phyloP scores from a whole-genome alignment of 2,888 invertebrate species.

The Phymatocera aterrima region DNA sequence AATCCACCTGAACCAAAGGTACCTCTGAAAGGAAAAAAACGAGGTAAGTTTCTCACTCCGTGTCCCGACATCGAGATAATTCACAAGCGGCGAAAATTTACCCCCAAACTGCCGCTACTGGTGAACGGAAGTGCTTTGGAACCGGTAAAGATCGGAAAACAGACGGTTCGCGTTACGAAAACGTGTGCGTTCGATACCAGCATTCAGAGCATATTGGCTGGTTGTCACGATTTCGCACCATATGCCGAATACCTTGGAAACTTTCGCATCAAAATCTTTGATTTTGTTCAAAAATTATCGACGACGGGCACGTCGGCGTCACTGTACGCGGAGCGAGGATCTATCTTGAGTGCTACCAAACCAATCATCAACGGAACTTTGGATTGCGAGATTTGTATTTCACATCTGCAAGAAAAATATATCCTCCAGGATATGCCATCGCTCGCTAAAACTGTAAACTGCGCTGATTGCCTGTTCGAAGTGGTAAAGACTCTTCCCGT shows the following conservation, averaged over 20 bases:
- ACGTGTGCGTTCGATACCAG: slow-evolving; percentile 47
- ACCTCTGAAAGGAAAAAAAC: not conserved
- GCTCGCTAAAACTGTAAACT: slow-evolving; percentile 8
- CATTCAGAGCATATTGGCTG: slow-evolving; percentile 42
- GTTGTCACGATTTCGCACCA: slow-evolving; percentile 42
- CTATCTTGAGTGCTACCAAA: slow-evolving; percentile 25
- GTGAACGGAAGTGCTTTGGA: slow-evolving; percentile 44
- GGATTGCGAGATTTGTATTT: slow-evolving; percentile 42
- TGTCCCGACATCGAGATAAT: slow-evolving; percentile 46
- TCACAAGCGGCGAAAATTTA: slow-evolving; percentile 41
- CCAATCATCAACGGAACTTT: slow-evolving; percentile 28
- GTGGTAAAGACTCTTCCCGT: slow-evolving; percentile 4
- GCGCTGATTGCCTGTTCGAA: slow-evolving; percentile 11
- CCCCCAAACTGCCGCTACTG: slow-evolving; percentile 31
- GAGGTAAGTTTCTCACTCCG: slow-evolving; percentile 34
- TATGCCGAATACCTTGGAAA: slow-evolving; percentile 36
- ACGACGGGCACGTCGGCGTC: slow-evolving; percentile 16
- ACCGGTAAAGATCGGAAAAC: slow-evolving; percentile 42
- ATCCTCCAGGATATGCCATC: slow-evolving; percentile 38
- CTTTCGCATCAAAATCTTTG: slow-evolving; percentile 32
- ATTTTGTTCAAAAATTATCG: slow-evolving; percentile 45
- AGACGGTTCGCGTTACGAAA: slow-evolving; percentile 12
- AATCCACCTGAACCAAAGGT: not conserved
- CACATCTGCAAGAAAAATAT: not conserved
- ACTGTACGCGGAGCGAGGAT: slow-evolving; percentile 42